These are phyloP conservation scores for Protodeltote pygarga DNA, from an alignment of 2,888 invertebrate genomes.

Conservation along the genomic window DNA sequence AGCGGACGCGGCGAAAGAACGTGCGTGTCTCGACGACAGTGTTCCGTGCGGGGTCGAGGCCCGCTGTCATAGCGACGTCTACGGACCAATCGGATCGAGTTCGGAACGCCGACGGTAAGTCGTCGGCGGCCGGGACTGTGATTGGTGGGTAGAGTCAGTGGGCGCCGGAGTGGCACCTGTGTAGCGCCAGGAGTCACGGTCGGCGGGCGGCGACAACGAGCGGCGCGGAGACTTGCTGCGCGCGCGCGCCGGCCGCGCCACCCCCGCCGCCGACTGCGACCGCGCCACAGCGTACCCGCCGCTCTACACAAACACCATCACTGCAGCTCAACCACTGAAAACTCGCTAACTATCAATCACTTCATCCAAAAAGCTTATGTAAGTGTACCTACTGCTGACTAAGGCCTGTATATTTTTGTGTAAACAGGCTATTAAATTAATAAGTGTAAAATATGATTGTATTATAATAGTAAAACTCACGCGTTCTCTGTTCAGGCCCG, in stretches of 20 bases:
- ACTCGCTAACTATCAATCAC: neutral
- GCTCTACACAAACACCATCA: slow-evolving; percentile 63
- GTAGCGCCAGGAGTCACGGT: slow-evolving; percentile 87
- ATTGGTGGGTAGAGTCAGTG: slow-evolving; percentile 58
- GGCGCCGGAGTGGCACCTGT: slow-evolving; percentile 81
- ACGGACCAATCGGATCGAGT: slow-evolving; percentile 56
- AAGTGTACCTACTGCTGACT: too few relatives aligned
- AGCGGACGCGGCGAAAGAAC: slow-evolving; percentile 77
- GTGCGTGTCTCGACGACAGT: slow-evolving; percentile 79
- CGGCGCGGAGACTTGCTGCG: slow-evolving; percentile 94
- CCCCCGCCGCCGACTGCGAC: slow-evolving; percentile 95
- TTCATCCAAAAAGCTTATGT: neutral
- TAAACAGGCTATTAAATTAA: slow-evolving; percentile 7
- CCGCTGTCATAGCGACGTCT: slow-evolving; percentile 60
- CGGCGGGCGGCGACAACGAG: slow-evolving; percentile 93
- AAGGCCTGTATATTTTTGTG: too few relatives aligned
- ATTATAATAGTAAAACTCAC: slow-evolving; percentile 59
- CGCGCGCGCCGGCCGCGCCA: slow-evolving; percentile 82
- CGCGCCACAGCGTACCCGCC: slow-evolving; percentile 88
- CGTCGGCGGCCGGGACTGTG: slow-evolving; percentile 35
- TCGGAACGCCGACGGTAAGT: slow-evolving; percentile 22
- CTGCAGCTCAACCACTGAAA: neutral
- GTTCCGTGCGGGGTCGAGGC: slow-evolving; percentile 84
- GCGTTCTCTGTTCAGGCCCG: slow-evolving; percentile 89
- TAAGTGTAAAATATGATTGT: neutral